Evolutionary conservation across 2,797 vertebrate species (phyloP).

Genomic region (Gobio occitaniae): DNA sequence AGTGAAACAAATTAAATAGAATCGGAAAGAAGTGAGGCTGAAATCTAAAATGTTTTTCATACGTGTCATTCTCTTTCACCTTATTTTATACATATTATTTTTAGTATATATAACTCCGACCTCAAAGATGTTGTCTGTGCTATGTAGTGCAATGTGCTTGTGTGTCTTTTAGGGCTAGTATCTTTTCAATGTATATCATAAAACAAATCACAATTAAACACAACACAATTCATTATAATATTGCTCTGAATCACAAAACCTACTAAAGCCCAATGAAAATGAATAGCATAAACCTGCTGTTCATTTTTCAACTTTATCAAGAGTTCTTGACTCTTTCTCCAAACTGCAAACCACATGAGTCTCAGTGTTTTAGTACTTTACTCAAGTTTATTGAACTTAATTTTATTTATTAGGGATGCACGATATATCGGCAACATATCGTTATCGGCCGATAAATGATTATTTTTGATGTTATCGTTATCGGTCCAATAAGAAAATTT

Average conservation of each 20-base stretch:
- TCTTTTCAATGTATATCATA: background rate
- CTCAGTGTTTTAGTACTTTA: background rate
- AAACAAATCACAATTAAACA: background rate
- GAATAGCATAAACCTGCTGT: background rate
- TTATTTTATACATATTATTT: background rate
- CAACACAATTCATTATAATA: background rate
- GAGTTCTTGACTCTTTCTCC: background rate
- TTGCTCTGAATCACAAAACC: background rate
- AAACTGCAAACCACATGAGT: background rate
- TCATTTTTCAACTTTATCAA: background rate
- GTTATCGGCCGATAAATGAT: no score
- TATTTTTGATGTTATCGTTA: no score
- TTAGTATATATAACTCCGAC: background rate
- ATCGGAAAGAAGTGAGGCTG: background rate
- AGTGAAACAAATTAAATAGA: background rate
- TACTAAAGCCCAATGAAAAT: background rate
- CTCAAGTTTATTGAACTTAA: no score
- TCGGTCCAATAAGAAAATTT: no score
- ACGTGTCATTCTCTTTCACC: background rate
- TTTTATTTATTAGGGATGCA: no score
- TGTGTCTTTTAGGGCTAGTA: constrained; percentile 7
- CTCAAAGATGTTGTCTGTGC: constrained; percentile 8
- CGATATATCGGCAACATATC: no score
- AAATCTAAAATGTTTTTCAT: background rate
- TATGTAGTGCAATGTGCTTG: background rate